Evolutionary conservation across 2,888 invertebrate species (phyloP).

Genomic region (Caenorhabditis auriculariae): DNA sequence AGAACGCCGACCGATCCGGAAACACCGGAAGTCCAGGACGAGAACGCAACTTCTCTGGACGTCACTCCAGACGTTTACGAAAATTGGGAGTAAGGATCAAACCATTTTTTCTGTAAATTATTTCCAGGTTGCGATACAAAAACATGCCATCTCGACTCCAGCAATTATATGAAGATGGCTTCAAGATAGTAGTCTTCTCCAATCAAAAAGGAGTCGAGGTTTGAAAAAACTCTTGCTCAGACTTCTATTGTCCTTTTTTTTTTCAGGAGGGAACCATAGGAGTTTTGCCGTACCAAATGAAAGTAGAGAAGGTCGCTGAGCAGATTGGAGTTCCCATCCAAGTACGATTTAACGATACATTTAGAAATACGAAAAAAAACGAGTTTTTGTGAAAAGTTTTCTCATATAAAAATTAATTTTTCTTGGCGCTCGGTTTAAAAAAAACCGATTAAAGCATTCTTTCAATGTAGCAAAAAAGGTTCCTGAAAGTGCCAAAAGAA

Average conservation of each 20-base stretch:
- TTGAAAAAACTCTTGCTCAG: not conserved
- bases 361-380: too few species aligned
- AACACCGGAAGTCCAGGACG: slow-evolving; percentile 75
- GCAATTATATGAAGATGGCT: slow-evolving; percentile 72
- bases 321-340: slow-evolving; percentile 80
- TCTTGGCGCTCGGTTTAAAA: too few species aligned
- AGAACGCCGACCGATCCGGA: slow-evolving; percentile 86
- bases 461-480: too few species aligned
- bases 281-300: slow-evolving; percentile 74
- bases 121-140: slow-evolving; percentile 33
- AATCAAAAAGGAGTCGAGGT: slow-evolving; percentile 76
- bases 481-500: too few species aligned
- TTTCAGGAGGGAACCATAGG: slow-evolving; percentile 65
- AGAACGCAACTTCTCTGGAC: slow-evolving; percentile 88
- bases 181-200: slow-evolving; percentile 86
- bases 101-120: too few species aligned
- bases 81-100: slow-evolving; percentile 82
- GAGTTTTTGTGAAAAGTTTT: too few species aligned
- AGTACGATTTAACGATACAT: slow-evolving; percentile 67
- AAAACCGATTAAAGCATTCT: too few species aligned
- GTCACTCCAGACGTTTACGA: slow-evolving; percentile 75
- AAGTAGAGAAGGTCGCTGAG: slow-evolving; percentile 76
- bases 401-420: too few species aligned
- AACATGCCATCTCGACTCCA: slow-evolving; percentile 74
- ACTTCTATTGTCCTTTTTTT: slow-evolving; percentile 1